Evolutionary conservation across 2,797 vertebrate genomes (phyloP).

Genomic region (Myotis pilosus): DNA sequence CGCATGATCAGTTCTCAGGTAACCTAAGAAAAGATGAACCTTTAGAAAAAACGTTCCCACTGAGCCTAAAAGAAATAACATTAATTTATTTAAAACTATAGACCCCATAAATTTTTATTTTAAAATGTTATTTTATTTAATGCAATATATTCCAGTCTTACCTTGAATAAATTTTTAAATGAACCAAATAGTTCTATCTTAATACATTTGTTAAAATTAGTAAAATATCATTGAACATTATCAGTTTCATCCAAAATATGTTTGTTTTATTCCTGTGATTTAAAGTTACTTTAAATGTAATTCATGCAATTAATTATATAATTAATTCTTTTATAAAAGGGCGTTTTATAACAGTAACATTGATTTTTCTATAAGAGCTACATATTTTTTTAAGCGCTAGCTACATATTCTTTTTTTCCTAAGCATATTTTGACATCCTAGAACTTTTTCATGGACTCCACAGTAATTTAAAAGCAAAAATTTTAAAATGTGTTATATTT

Average conservation of each 20-base stretch:
- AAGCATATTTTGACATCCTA: not conserved
- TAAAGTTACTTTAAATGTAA: not conserved
- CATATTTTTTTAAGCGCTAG: not conserved
- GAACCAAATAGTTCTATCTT: not conserved
- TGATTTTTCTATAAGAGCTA: not conserved
- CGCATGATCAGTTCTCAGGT: slow-evolving; percentile 95
- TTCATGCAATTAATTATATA: not conserved
- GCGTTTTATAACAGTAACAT: not conserved
- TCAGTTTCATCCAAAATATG: not conserved
- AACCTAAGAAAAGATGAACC: not conserved
- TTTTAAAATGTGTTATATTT: slow-evolving; percentile 9
- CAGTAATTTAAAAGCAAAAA: not conserved
- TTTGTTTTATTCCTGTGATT: not conserved
- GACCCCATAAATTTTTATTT: not conserved
- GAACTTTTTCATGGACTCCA: not conserved
- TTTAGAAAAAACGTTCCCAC: not conserved
- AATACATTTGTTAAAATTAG: slow-evolving; percentile 7
- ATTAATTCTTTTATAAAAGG: not conserved
- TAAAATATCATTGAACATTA: not conserved
- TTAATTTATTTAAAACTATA: not conserved
- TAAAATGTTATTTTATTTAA: not conserved
- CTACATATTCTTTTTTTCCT: not conserved
- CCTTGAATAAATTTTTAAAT: slow-evolving; percentile 28
- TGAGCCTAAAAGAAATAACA: not conserved
- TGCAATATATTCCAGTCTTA: not conserved